Evolutionary conservation across 2,888 invertebrate genomes (phyloP).

Genomic region (Polyommatus icarus): DNA sequence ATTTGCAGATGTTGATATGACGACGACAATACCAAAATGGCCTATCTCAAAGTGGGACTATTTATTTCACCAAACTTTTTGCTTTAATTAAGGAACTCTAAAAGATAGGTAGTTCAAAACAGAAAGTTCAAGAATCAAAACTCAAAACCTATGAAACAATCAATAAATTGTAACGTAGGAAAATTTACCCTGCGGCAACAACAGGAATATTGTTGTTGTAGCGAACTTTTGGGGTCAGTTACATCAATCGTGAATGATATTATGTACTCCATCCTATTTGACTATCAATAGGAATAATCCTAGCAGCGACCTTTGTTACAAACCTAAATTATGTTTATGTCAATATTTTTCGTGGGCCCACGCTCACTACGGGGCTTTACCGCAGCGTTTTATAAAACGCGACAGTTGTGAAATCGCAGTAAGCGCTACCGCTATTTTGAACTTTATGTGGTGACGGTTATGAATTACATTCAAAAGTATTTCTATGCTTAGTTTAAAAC

Average conservation of each 20-base stretch:
- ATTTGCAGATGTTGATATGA: too few species aligned
- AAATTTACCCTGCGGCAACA: not conserved
- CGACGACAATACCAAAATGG: too few species aligned
- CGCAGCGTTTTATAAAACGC: not conserved
- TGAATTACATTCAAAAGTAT: too few species aligned
- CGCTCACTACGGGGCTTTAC: not conserved
- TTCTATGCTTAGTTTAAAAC: not conserved
- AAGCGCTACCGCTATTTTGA: too few species aligned
- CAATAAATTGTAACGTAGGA: not conserved
- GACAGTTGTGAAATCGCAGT: not conserved
- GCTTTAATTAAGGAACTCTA: too few species aligned
- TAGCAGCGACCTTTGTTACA: slow-evolving; percentile 38
- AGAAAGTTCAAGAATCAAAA: too few species aligned
- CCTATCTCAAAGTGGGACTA: too few species aligned
- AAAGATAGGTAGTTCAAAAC: too few species aligned
- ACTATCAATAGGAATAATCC: slow-evolving; percentile 32
- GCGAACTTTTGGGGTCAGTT: slow-evolving; percentile 17
- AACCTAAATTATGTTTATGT: slow-evolving; percentile 29
- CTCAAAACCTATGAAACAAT: too few species aligned
- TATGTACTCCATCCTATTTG: slow-evolving; percentile 34
- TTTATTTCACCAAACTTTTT: too few species aligned
- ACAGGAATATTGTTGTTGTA: not conserved
- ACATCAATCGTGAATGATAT: slow-evolving; percentile 16
- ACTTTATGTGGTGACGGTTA: too few species aligned
- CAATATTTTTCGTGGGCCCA: slow-evolving; percentile 8